A percentile compares a stretch with the other conserved stretches of the same genome.
Conservation (phyloP, 2,888 invertebrate genomes). For the Amorpha juglandis region DNA sequence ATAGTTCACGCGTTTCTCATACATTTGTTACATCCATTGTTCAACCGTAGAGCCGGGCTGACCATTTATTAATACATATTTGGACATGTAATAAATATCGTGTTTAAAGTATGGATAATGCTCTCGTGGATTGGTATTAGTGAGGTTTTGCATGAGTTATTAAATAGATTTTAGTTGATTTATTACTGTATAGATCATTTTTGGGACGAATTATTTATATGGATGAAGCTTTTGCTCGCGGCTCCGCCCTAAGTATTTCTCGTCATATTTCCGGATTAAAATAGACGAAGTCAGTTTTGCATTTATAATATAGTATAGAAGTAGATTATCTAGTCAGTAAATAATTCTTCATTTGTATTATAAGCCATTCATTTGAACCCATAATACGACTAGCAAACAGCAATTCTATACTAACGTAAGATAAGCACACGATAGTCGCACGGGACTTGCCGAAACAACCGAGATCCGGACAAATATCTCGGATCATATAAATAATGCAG, state of each 20-base stretch:
- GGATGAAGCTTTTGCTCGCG: no score
- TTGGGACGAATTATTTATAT: background rate
- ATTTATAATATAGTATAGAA: no score
- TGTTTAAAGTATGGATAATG: conserved; percentile 19
- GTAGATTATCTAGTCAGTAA: no score
- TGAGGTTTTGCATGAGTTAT: conserved; percentile 6
- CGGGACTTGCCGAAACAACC: conserved; percentile 9
- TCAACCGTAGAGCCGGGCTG: conserved; percentile 46
- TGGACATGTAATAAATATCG: conserved; percentile 56
- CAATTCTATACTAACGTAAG: background rate
- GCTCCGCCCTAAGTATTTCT: no score
- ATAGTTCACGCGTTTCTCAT: conserved; percentile 57
- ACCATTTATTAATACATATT: conserved; percentile 81
- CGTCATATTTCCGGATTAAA: no score
- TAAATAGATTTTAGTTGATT: background rate
- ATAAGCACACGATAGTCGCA: background rate
- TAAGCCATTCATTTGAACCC: no score
- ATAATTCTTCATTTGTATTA: no score
- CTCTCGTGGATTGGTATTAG: background rate
- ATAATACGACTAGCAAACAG: background rate
- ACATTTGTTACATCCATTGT: conserved; percentile 68
- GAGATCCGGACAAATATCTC: conserved; percentile 14
- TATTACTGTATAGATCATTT: background rate
- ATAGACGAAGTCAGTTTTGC: no score
- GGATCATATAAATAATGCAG: conserved; percentile 22